Base-by-base conservation (phyloP, 2,113 vertebrate species). In the Zosterops japonicus region DNA sequence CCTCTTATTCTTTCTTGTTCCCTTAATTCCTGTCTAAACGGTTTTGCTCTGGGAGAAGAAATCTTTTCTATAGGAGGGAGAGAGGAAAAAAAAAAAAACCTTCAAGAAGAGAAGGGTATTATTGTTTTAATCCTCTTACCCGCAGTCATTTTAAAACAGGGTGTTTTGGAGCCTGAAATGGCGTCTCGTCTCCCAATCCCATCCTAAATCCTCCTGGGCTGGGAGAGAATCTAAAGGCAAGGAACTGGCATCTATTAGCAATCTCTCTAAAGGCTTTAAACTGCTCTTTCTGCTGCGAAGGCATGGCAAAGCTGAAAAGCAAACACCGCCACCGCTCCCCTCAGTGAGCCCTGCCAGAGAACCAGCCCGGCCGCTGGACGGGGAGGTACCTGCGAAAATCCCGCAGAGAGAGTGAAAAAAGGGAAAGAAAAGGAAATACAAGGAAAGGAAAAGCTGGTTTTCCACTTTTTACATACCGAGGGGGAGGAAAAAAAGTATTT, bases 71-170 rank as follows among this genome's bases (percentile, higher is more conserved):
- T 98, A 98, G 98, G 97, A 97, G 85, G 97, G 96, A 94, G 97
- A 96, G 94, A 96, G 95, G 90, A 1, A 35, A 84, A 94, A 36
- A 36, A 86, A 94, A 94, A 92, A 96, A 97, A 96, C 95, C 98
- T 98, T 97, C 98, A 98, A 99, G 98, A 99, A 99, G 98, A 99
- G 98, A 99, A 99, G 98, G 98, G 99, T 98, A 99, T 99, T 99
- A 99, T 99, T 98, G 97, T 98, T 99, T 99, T 99, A 99, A 99
- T 99, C 99, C 99, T 99, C 99, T 99, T 99, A 99, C 97, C 97
- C 98, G 98, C 98, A 98, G 98, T 99, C 98, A 99, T 98, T 99
- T 99, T 98, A 98, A 99, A 98, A 98, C 98, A 98, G 98, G 98
- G 97, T 98, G 98, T 98, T 98, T 98, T 98, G 98, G 98, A 98